Conservation (phyloP, 2,888 invertebrate species). For the Hydropsyche betteni region DNA sequence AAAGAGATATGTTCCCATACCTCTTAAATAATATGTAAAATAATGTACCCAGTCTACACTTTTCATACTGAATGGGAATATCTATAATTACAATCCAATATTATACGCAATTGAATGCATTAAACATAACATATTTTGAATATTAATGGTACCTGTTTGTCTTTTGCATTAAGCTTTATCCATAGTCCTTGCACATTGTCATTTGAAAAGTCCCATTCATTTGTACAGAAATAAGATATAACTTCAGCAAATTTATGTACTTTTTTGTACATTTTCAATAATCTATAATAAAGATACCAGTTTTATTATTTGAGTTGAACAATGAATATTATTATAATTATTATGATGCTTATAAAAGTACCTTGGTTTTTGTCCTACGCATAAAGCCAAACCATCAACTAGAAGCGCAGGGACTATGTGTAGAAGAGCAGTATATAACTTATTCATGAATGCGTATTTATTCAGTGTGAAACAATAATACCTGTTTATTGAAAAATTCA, state of each 20-base stretch:
- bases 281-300: slow-evolving; percentile 63
- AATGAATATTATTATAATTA: neutral
- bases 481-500: slow-evolving; percentile 55
- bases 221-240: slow-evolving; percentile 77
- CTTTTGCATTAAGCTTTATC: slow-evolving; percentile 62
- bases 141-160: slow-evolving; percentile 55
- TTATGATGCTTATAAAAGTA: slow-evolving; percentile 53
- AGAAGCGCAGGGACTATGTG: slow-evolving; percentile 78
- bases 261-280: slow-evolving; percentile 80
- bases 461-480: slow-evolving; percentile 69
- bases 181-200: slow-evolving; percentile 70
- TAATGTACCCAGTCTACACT: slow-evolving; percentile 77
- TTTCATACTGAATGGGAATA: slow-evolving; percentile 79
- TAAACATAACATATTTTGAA: neutral
- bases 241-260: slow-evolving; percentile 80
- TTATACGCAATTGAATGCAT: neutral
- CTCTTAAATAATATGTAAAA: slow-evolving; percentile 74
- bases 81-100: slow-evolving; percentile 54
- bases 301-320: neutral
- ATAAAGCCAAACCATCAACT: slow-evolving; percentile 69
- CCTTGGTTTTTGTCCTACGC: slow-evolving; percentile 75
- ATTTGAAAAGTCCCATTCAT: slow-evolving; percentile 77
- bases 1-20: slow-evolving; percentile 78
- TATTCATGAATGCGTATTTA: slow-evolving; percentile 64
- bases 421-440: slow-evolving; percentile 69